A percentile compares a stretch with the other conserved stretches of the same genome.
Conservation (phyloP, 2,797 vertebrate genomes). For the Muscicapa striata region DNA sequence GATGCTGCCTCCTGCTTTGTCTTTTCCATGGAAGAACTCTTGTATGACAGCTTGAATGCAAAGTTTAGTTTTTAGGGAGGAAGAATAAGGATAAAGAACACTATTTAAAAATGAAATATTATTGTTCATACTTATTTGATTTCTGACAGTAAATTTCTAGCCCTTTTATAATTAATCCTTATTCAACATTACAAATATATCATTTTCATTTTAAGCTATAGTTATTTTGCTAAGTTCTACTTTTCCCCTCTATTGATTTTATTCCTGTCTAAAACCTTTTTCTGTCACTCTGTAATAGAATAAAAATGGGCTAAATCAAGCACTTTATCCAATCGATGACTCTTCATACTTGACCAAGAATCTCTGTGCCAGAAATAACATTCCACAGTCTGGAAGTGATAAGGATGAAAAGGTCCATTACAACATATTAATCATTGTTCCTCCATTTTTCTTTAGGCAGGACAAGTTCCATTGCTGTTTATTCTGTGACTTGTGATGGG, state of each 20-base stretch:
- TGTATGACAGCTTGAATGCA: background rate
- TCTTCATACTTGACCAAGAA: slow-evolving; percentile 66
- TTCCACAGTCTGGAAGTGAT: slow-evolving; percentile 64
- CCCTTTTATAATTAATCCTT: background rate
- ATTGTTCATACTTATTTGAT: background rate
- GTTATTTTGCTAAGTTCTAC: slow-evolving; percentile 26
- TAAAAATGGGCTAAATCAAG: slow-evolving; percentile 68
- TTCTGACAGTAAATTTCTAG: background rate
- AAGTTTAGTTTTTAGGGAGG: background rate
- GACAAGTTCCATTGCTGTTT: slow-evolving; percentile 50
- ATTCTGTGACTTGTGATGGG: slow-evolving; percentile 15
- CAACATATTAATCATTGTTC: slow-evolving; percentile 60
- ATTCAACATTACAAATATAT: background rate
- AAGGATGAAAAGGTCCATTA: slow-evolving; percentile 64
- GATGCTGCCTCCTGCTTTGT: background rate
- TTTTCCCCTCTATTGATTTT: slow-evolving; percentile 58
- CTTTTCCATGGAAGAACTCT: background rate
- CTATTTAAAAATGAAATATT: background rate
- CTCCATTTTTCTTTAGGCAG: slow-evolving; percentile 51
- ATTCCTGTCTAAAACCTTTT: slow-evolving; percentile 56
- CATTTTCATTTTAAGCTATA: slow-evolving; percentile 1
- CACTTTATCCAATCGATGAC: slow-evolving; percentile 61
- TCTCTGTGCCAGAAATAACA: slow-evolving; percentile 70
- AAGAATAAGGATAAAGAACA: background rate
- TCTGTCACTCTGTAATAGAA: slow-evolving; percentile 57